A percentile compares a stretch with the other conserved stretches of the same genome.
These are phyloP conservation scores for Herpetotheres cachinnans DNA, from an alignment of 2,113 vertebrate genomes.

Conservation along the genomic window DNA sequence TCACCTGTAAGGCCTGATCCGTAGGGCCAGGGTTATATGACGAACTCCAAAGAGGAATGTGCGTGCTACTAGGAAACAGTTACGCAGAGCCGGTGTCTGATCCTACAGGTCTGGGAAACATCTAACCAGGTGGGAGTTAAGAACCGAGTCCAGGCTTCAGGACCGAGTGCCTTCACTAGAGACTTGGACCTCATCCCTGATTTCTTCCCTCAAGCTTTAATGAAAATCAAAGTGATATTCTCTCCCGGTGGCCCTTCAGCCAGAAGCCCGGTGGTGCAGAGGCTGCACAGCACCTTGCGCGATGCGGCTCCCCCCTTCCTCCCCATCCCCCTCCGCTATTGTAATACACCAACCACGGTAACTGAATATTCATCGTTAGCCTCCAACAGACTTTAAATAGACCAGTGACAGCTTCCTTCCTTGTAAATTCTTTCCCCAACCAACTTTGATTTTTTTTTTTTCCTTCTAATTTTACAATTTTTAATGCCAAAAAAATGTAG, in stretches of 20 bases:
- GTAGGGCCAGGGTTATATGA: rapidly evolving
- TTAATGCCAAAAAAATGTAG: not conserved
- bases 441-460: not conserved
- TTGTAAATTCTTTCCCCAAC: not conserved
- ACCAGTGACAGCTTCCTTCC: not conserved
- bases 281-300: not conserved
- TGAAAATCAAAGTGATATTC: not conserved
- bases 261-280: not conserved
- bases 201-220: not conserved
- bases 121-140: not conserved
- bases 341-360: not conserved
- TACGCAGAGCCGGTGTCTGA: rapidly evolving
- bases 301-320: not conserved
- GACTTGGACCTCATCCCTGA: not conserved
- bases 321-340: not conserved
- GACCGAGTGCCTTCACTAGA: not conserved
- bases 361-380: not conserved
- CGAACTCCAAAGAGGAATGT: not conserved
- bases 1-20: not conserved
- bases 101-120: not conserved
- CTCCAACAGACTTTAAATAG: not conserved
- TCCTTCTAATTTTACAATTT: not conserved
- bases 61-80: rapidly evolving
- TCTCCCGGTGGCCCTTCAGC: not conserved
- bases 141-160: not conserved